A percentile compares a stretch with the other conserved stretches of the same genome.
Conservation (phyloP, 1,140 invertebrate genomes). For the Lordiphosa stackelbergi region DNA sequence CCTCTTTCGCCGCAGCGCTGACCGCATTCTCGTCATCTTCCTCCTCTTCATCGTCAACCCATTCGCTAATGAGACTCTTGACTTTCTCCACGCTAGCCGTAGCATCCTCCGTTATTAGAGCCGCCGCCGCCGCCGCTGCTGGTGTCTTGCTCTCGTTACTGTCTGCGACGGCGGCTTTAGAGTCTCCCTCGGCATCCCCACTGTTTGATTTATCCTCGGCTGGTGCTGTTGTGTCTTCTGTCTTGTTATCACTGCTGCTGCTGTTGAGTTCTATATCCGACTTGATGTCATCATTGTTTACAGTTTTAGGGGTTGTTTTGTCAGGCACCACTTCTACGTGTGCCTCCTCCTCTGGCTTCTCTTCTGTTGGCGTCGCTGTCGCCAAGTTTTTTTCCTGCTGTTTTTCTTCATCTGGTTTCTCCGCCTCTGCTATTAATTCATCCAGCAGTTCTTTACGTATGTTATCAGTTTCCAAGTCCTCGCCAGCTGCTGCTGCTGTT, state of each 20-base stretch:
- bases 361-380: constrained; percentile 4
- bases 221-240: constrained; percentile 1
- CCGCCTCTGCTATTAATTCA: constrained; percentile 53
- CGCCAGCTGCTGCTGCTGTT: not conserved
- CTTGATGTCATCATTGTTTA: constrained; percentile 9
- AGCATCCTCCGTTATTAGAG: constrained; percentile 4
- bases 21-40: constrained; percentile 67
- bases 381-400: not conserved
- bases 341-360: constrained; percentile 10
- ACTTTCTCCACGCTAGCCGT: constrained; percentile 37
- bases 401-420: constrained; percentile 23
- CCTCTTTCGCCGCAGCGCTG: constrained; percentile 57
- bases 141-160: constrained; percentile 1
- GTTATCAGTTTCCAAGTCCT: constrained; percentile 52
- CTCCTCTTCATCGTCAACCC: constrained; percentile 70
- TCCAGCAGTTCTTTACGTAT: constrained; percentile 55
- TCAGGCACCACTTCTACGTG: constrained; percentile 10
- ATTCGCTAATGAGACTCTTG: constrained; percentile 74
- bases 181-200: constrained; percentile 6
- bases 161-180: not conserved
- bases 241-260: constrained; percentile 15
- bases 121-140: not conserved
- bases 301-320: constrained; percentile 19
- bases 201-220: constrained; percentile 32
- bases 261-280: constrained; percentile 1